Percentiles rank a stretch among this genome's conserved stretches.
Conservation (phyloP, 92 coral and sea anemone species). For the Pocillopora grandis region DNA sequence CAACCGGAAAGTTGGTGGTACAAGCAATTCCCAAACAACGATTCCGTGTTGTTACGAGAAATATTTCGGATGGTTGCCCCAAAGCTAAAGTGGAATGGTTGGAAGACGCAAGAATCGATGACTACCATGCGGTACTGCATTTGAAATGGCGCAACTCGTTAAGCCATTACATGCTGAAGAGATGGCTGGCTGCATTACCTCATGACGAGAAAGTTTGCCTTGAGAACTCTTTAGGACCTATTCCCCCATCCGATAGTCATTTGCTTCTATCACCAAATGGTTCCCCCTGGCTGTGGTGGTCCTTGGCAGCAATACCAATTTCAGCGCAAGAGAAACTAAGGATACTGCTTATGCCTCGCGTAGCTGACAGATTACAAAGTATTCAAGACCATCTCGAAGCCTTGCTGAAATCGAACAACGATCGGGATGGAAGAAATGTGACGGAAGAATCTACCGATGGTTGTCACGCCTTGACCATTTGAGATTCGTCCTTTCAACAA, state of each 20-base stretch:
- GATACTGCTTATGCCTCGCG: constrained; percentile 5
- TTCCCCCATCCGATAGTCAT: constrained; percentile 13
- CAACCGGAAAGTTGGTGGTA: constrained; percentile 10
- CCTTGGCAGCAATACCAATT: constrained; percentile 18
- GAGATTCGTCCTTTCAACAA: neutral
- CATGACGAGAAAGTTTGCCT: neutral
- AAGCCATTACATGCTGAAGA: constrained; percentile 3
- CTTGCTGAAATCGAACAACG: neutral
- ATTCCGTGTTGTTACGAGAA: constrained; percentile 9
- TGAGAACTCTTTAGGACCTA: constrained; percentile 12
- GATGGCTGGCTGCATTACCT: constrained; percentile 8
- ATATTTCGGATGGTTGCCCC: constrained; percentile 1
- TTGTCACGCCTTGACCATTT: neutral
- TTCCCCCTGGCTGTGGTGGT: constrained; percentile 28
- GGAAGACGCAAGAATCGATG: constrained; percentile 6
- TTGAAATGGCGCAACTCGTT: constrained; percentile 17
- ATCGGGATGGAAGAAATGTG: neutral
- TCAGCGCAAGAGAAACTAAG: constrained; percentile 16
- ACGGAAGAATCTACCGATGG: neutral
- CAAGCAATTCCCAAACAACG: constrained; percentile 22
- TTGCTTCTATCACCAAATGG: constrained; percentile 13
- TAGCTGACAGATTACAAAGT: constrained; percentile 7
- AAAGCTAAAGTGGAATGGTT: constrained; percentile 13
- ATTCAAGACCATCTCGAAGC: neutral
- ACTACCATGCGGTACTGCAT: neutral